These are phyloP conservation scores for Columba guinea DNA, from an alignment of 2,797 vertebrate genomes.

Conservation along the genomic window DNA sequence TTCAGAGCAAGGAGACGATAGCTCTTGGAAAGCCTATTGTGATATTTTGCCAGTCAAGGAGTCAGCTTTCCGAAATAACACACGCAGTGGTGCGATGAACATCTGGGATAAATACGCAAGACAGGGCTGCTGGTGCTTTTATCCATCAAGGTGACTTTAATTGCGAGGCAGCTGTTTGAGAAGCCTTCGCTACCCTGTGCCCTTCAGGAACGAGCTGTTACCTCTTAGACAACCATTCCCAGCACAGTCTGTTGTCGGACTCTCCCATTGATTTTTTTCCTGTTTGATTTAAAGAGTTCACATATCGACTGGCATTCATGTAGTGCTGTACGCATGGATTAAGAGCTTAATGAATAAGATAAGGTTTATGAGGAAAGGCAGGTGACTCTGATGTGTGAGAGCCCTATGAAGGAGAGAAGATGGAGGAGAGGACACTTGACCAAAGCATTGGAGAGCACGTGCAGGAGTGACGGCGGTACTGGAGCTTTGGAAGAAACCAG, in stretches of 20 bases:
- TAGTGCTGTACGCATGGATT: background rate
- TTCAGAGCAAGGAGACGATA: background rate
- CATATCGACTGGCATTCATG: background rate
- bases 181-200: accelerated
- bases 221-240: accelerated
- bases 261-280: background rate
- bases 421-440: background rate
- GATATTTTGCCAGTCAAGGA: background rate
- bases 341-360: background rate
- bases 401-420: background rate
- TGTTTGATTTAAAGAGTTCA: background rate
- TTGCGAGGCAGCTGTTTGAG: background rate
- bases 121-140: background rate
- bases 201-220: background rate
- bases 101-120: accelerated
- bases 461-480: accelerated
- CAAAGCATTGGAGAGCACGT: background rate
- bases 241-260: background rate
- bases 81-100: accelerated
- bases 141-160: background rate
- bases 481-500: background rate
- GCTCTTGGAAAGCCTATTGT: background rate
- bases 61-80: background rate
- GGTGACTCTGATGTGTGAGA: background rate
- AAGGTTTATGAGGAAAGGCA: background rate